Percentiles rank a stretch among this genome's conserved stretches.
phyloP scores from a whole-genome alignment of 2,888 invertebrate genomes.

The Podotricha telesiphe region DNA sequence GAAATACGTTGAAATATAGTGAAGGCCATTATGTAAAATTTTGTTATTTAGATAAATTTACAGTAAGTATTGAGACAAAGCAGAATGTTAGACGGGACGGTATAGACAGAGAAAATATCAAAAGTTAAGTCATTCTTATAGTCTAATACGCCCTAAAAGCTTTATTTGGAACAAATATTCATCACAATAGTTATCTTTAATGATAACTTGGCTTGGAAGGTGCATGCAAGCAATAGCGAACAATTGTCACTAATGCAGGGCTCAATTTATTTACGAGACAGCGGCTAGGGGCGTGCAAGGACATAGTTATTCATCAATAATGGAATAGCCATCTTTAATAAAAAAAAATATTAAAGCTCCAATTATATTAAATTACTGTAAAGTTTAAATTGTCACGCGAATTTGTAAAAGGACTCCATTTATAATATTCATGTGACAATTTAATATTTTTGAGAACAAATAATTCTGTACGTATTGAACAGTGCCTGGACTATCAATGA shows the following conservation, averaged over 20 bases:
- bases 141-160: not conserved
- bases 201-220: constrained; percentile 50
- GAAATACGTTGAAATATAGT: too few relatives aligned
- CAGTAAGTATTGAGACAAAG: too few relatives aligned
- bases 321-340: constrained; percentile 57
- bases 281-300: constrained; percentile 73
- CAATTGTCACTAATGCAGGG: constrained; percentile 83
- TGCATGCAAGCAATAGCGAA: constrained; percentile 76
- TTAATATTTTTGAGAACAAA: not conserved
- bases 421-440: not conserved
- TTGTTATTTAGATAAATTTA: too few relatives aligned
- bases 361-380: too few relatives aligned
- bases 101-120: too few relatives aligned
- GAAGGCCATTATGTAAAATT: too few relatives aligned
- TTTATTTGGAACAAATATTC: constrained; percentile 2
- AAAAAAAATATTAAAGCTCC: too few relatives aligned
- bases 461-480: not conserved
- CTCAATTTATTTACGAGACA: constrained; percentile 82
- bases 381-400: too few relatives aligned
- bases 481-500: not conserved
- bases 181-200: constrained; percentile 16
- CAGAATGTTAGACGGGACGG: too few relatives aligned
- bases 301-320: constrained; percentile 52
- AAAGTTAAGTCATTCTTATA: too few relatives aligned
- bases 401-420: not conserved